phyloP scores from a whole-genome alignment of 2,113 vertebrate species.

The Camelus dromedarius region DNA sequence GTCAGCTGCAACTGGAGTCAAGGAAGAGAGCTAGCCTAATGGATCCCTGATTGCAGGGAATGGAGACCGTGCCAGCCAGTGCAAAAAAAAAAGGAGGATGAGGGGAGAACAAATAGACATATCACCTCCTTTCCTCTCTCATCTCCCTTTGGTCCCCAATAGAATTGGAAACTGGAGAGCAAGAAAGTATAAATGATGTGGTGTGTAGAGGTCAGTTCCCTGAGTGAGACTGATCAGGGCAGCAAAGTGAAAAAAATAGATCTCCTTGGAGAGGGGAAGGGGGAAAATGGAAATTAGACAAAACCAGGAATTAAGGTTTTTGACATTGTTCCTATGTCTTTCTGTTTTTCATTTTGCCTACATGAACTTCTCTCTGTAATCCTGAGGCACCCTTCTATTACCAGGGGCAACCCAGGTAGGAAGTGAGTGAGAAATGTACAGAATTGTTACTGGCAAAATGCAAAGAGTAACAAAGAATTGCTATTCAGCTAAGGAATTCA shows the following conservation, averaged over 20 bases:
- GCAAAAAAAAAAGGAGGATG: no score
- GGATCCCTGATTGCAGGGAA: neutral
- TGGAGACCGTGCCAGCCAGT: neutral
- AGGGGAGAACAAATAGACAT: neutral
- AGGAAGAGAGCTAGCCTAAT: neutral
- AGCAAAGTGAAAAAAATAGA: neutral
- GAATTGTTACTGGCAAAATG: neutral
- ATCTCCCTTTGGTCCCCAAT: neutral
- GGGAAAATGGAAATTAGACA: neutral
- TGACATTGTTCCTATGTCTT: neutral
- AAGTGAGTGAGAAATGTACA: neutral
- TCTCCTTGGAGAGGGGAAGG: neutral
- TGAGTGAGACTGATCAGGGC: neutral
- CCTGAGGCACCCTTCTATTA: neutral
- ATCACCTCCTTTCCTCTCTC: neutral
- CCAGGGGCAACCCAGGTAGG: neutral
- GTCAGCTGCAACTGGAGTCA: neutral
- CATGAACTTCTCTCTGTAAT: neutral
- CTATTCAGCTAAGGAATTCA: neutral
- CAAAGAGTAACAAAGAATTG: neutral
- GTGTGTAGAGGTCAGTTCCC: neutral
- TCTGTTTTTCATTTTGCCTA: neutral
- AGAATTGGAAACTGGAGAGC: neutral
- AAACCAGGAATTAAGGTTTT: neutral
- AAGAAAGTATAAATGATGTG: neutral